phyloP scores from a whole-genome alignment of 2,113 vertebrate species.

The Benitochromis conjunctus region DNA sequence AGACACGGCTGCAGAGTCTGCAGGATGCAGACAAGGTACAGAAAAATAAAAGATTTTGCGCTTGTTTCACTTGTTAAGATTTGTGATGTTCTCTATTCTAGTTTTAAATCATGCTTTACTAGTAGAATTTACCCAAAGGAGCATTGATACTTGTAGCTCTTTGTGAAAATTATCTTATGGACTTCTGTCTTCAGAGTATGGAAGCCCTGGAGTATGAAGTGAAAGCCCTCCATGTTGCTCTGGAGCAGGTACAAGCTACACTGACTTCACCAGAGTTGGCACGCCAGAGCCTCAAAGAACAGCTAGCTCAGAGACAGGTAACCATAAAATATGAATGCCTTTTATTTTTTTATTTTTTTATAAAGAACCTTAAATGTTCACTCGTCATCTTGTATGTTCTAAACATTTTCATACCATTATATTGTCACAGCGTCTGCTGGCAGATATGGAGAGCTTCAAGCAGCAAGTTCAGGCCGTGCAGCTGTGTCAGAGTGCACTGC shows the following conservation, averaged over 20 bases:
- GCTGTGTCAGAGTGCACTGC: constrained; percentile 84
- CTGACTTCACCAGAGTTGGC: constrained; percentile 89
- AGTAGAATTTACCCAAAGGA: background rate
- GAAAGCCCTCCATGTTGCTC: constrained; percentile 81
- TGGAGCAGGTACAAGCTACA: constrained; percentile 86
- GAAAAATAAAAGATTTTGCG: background rate
- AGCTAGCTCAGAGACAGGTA: constrained; percentile 93
- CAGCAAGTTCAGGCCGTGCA: constrained; percentile 90
- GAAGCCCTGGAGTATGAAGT: constrained; percentile 88
- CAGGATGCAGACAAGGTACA: constrained; percentile 90
- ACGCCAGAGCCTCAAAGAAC: constrained; percentile 90
- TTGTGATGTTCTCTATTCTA: background rate
- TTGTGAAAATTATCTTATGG: background rate
- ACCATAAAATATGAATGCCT: background rate
- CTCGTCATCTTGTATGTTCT: background rate
- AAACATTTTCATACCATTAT: background rate
- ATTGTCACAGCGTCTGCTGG: constrained; percentile 80
- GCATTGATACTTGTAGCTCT: background rate
- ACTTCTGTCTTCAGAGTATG: constrained; percentile 80
- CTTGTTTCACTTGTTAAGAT: background rate
- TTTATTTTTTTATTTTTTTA: background rate
- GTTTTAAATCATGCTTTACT: background rate
- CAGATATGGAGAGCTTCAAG: constrained; percentile 93
- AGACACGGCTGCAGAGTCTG: constrained; percentile 79
- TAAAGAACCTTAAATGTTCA: background rate